Percentiles rank a stretch among this genome's conserved stretches.
Conservation (phyloP, 2,113 vertebrate genomes). For the Chloroceryle aenea region DNA sequence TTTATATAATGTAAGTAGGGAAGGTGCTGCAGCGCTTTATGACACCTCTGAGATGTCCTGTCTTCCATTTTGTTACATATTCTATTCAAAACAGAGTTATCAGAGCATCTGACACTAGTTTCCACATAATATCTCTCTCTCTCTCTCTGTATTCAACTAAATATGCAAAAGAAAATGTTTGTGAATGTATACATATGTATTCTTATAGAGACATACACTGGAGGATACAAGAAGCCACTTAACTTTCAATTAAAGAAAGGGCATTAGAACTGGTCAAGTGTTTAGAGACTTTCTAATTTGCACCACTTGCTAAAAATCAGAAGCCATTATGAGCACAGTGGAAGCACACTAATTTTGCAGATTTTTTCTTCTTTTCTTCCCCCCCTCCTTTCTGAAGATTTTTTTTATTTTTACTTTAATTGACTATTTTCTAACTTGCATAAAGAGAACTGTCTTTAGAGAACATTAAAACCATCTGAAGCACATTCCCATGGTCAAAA, state of each 20-base stretch:
- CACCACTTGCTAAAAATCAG: neutral
- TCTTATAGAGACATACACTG: neutral
- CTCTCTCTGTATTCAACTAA: neutral
- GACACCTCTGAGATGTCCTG: neutral
- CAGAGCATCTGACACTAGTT: neutral
- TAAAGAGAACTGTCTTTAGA: neutral
- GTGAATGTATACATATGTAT: neutral
- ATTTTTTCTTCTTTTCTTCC: neutral
- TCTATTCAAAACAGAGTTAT: neutral
- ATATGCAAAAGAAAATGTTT: neutral
- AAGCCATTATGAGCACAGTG: neutral
- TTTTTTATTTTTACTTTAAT: neutral
- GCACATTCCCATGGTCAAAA: neutral
- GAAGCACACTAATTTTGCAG: neutral
- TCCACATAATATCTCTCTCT: neutral
- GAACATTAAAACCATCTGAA: neutral
- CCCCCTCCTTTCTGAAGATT: neutral
- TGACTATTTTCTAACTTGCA: neutral
- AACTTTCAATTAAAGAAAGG: neutral
- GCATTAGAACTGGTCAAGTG: neutral
- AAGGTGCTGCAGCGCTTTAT: neutral
- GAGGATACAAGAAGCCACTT: neutral
- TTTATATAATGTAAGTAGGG: neutral
- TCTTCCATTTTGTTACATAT: neutral
- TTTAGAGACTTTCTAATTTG: neutral